phyloP scores from a whole-genome alignment of 2,113 vertebrate genomes.

The Abramis brama region DNA sequence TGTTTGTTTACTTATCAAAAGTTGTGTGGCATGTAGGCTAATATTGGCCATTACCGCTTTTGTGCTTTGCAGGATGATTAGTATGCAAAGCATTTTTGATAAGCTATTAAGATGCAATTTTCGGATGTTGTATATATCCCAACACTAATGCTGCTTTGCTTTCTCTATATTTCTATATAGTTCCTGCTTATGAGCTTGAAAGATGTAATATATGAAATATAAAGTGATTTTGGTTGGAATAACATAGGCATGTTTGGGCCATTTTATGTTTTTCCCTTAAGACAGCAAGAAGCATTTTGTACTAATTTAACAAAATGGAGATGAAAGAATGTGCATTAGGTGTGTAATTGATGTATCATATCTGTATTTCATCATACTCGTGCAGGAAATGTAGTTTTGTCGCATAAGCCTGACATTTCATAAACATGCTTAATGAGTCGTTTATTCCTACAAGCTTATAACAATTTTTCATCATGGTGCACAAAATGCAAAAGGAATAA shows the following conservation, averaged over 20 bases:
- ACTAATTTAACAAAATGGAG: background rate
- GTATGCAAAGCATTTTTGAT: background rate
- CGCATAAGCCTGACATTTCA: background rate
- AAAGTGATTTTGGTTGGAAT: background rate
- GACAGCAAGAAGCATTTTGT: background rate
- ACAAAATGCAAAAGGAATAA: background rate
- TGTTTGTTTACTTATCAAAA: background rate
- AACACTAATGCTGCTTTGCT: background rate
- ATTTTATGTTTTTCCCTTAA: background rate
- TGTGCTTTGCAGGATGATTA: background rate
- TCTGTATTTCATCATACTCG: background rate
- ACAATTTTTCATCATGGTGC: background rate
- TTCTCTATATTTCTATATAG: no score
- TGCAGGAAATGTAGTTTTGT: background rate
- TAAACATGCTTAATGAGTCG: background rate
- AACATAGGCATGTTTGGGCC: background rate
- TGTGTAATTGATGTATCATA: background rate
- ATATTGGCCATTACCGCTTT: background rate
- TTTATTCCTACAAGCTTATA: background rate
- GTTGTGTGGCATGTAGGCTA: background rate
- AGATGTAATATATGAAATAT: background rate
- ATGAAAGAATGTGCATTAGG: constrained; percentile 6
- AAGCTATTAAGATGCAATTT: background rate
- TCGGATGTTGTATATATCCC: background rate
- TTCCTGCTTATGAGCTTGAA: background rate